Conservation (phyloP, 2,888 invertebrate species). For the Agrochola macilenta region DNA sequence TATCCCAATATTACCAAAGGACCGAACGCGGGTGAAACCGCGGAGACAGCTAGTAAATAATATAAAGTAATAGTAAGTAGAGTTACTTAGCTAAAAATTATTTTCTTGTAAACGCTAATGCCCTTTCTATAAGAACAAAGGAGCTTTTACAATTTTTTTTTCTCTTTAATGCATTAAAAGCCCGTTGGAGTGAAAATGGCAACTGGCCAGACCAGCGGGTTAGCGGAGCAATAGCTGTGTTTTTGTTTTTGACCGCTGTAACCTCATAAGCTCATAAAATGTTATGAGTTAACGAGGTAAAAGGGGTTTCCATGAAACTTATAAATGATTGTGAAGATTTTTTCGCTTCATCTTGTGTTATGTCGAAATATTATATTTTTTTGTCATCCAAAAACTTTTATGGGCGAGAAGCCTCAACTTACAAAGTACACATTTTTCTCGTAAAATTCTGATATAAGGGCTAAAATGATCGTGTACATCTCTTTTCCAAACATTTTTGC, state of each 20-base stretch:
- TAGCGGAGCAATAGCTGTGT: constrained; percentile 3
- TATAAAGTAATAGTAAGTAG: not conserved
- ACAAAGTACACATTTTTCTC: not conserved
- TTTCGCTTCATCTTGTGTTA: not conserved
- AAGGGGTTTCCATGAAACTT: not conserved
- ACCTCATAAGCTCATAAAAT: not conserved
- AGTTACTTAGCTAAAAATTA: constrained; percentile 1
- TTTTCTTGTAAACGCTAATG: constrained; percentile 29
- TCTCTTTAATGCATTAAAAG: constrained; percentile 26
- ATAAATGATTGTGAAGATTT: not conserved
- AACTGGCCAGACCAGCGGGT: constrained; percentile 30
- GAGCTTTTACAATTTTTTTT: not conserved
- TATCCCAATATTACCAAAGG: too few species aligned
- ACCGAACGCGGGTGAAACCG: too few species aligned
- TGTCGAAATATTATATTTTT: not conserved
- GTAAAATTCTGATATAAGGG: not conserved
- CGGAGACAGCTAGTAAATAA: not conserved
- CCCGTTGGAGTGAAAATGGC: constrained; percentile 33
- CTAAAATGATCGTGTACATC: not conserved
- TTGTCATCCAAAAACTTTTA: not conserved
- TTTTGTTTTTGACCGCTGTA: constrained; percentile 18
- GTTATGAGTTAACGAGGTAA: constrained; percentile 1
- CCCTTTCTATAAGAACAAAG: constrained; percentile 2
- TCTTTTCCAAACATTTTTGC: not conserved
- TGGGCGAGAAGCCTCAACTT: not conserved